Evolutionary conservation across 2,113 vertebrate species (phyloP).

Genomic region (Pluvianellus socialis): DNA sequence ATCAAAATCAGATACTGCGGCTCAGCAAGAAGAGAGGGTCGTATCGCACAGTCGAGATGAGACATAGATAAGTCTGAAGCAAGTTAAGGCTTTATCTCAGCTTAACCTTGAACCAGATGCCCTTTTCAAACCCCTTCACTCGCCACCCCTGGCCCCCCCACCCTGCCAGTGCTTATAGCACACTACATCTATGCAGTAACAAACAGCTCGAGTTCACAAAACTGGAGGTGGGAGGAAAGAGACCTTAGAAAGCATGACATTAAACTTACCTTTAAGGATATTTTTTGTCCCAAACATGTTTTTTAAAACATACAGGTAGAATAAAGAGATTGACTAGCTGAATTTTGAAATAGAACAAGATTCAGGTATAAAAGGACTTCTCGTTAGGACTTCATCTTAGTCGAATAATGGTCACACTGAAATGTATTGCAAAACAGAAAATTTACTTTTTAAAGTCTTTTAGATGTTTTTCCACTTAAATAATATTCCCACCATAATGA

Average conservation of each 20-base stretch:
- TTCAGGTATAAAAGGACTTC: not conserved
- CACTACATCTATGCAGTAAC: not conserved
- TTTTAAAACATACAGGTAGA: slow-evolving; percentile 15
- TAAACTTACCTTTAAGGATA: not conserved
- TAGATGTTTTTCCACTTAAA: not conserved
- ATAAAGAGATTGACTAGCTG: not conserved
- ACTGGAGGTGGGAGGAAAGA: not conserved
- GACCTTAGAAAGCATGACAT: not conserved
- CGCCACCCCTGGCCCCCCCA: rapidly evolving
- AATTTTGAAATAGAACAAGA: not conserved
- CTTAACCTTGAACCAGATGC: slow-evolving; percentile 40
- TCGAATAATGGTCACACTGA: not conserved
- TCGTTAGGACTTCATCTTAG: not conserved
- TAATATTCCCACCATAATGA: not conserved
- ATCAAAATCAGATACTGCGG: slow-evolving; percentile 47
- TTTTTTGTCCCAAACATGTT: not conserved
- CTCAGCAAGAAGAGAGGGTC: not conserved
- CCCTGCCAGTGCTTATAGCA: not conserved
- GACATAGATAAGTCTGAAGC: slow-evolving; percentile 22
- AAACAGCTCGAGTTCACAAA: not conserved
- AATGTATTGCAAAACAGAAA: not conserved
- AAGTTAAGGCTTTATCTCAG: slow-evolving; percentile 46
- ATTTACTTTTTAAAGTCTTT: not conserved
- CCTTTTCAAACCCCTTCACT: not conserved
- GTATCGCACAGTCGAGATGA: not conserved